phyloP scores from a whole-genome alignment of 2,888 invertebrate genomes.

The Orthosia gracilis region DNA sequence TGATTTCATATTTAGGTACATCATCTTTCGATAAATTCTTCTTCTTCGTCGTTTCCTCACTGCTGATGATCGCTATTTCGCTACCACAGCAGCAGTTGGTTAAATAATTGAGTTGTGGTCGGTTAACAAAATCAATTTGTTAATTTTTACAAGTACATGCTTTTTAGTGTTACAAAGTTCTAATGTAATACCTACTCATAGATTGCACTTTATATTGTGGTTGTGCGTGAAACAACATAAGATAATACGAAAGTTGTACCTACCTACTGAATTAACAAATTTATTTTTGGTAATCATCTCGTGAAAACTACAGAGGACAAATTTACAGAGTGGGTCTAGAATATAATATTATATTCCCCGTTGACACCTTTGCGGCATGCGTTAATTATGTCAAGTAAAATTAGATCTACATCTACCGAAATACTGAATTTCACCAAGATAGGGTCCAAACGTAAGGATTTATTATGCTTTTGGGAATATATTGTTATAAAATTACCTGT shows the following conservation, averaged over 20 bases:
- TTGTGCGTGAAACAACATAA: neutral
- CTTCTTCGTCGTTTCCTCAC: neutral
- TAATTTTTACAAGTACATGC: neutral
- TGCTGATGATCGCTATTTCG: neutral
- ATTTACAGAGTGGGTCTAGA: conserved; percentile 24
- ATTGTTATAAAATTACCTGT: conserved; percentile 12
- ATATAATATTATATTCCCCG: conserved; percentile 36
- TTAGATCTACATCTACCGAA: conserved; percentile 49
- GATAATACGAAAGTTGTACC: conserved; percentile 18
- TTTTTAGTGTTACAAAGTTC: neutral
- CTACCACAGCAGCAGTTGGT: neutral
- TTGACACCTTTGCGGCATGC: conserved; percentile 47
- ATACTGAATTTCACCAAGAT: conserved; percentile 32
- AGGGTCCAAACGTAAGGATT: conserved; percentile 16
- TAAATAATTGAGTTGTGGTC: conserved; percentile 7
- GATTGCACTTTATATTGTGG: conserved; percentile 10
- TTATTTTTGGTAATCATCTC: conserved; percentile 14
- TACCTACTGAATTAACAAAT: neutral
- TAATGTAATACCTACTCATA: neutral
- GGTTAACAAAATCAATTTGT: conserved; percentile 5
- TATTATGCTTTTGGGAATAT: conserved; percentile 38
- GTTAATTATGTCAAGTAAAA: conserved; percentile 57
- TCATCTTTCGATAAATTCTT: neutral
- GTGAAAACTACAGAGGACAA: conserved; percentile 8
- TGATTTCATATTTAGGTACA: neutral